Conservation (phyloP, 1,140 invertebrate species). For the Lysiphlebus fabarum region DNA sequence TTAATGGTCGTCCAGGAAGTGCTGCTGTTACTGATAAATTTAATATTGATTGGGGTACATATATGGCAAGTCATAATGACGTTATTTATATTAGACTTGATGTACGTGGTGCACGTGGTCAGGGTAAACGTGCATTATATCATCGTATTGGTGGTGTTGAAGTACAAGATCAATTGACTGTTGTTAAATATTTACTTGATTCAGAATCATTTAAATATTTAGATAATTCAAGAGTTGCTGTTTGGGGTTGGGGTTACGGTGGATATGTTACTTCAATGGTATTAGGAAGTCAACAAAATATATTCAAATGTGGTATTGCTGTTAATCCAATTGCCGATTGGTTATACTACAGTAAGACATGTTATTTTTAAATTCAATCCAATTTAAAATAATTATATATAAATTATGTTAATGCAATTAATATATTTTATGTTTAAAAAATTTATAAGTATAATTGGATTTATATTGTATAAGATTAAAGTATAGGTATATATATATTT, state of each 20-base stretch:
- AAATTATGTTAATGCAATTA: neutral
- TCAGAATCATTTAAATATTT: conserved; percentile 70
- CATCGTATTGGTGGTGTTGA: conserved; percentile 79
- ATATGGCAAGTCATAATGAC: conserved; percentile 87
- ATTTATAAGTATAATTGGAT: neutral
- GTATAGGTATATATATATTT: too few relatives aligned
- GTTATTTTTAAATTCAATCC: conserved; percentile 12
- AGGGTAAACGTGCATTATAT: conserved; percentile 76
- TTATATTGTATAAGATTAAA: neutral
- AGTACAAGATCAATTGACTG: conserved; percentile 84
- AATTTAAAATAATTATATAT: neutral
- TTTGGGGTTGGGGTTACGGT: conserved; percentile 98
- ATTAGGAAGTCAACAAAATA: conserved; percentile 77
- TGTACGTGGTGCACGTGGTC: conserved; percentile 78
- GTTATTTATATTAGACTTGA: conserved; percentile 87
- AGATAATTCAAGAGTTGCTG: conserved; percentile 80
- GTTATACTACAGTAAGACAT: conserved; percentile 85
- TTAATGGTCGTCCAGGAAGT: conserved; percentile 87
- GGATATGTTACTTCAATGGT: conserved; percentile 89
- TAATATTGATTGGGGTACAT: conserved; percentile 84
- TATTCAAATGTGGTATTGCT: conserved; percentile 88
- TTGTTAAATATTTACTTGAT: conserved; percentile 78
- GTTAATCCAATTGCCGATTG: conserved; percentile 93
- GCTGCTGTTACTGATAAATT: conserved; percentile 84
- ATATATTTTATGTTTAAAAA: conserved; percentile 8